Conservation (phyloP, 2,113 vertebrate species). For the Ptilorrhoa leucosticta region DNA sequence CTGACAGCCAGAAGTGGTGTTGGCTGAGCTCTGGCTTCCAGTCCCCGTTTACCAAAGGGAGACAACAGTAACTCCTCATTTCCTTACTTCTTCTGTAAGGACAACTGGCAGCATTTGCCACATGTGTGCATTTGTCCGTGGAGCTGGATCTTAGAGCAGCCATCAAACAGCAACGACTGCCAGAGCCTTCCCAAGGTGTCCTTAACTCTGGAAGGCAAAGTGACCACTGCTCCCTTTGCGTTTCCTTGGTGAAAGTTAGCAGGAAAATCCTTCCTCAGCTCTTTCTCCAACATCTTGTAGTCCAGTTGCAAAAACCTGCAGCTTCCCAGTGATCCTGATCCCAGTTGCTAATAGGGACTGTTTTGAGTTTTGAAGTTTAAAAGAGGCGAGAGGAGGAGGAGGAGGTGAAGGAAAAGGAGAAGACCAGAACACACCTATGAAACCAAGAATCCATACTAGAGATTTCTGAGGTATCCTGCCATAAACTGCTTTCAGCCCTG, state of each 20-base stretch:
- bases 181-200: neutral
- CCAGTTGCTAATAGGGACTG: neutral
- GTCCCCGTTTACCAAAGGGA: neutral
- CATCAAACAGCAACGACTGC: neutral
- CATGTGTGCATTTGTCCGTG: neutral
- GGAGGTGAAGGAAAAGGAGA: neutral
- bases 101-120: neutral
- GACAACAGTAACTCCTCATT: neutral
- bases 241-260: neutral
- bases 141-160: neutral
- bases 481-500: neutral
- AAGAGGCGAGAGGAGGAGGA: neutral
- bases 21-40: neutral
- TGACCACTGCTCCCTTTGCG: neutral
- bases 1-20: neutral
- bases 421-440: neutral
- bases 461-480: neutral
- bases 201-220: neutral
- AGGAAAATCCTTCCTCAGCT: neutral
- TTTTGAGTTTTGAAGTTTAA: neutral
- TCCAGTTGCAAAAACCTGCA: neutral
- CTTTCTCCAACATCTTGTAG: neutral
- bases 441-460: neutral
- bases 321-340: neutral
- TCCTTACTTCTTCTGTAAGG: neutral